A percentile compares a stretch with the other conserved stretches of the same genome.
Evolutionary conservation across 2,888 invertebrate genomes (phyloP).

Genomic region (Morpho deidamia): DNA sequence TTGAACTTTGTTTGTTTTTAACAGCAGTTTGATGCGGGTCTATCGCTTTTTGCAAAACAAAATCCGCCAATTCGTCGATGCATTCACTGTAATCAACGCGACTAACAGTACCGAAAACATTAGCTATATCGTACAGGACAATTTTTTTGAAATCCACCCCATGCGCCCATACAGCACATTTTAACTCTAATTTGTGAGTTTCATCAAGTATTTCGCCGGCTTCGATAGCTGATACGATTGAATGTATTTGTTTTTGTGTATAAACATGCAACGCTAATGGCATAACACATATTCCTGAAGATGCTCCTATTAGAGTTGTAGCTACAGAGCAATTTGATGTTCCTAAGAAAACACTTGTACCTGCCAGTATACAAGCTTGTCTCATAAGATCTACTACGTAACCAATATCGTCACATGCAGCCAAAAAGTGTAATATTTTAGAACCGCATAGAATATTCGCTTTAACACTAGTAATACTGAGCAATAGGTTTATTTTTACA

Average conservation of each 20-base stretch:
- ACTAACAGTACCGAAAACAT: slow-evolving; percentile 55
- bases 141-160: slow-evolving; percentile 61
- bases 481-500: slow-evolving; percentile 55
- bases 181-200: slow-evolving; percentile 38
- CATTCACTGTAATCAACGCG: slow-evolving; percentile 56
- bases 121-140: slow-evolving; percentile 48
- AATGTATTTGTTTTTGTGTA: slow-evolving; percentile 47
- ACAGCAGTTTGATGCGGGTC: slow-evolving; percentile 31
- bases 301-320: slow-evolving; percentile 45
- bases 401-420: slow-evolving; percentile 50
- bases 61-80: slow-evolving; percentile 53
- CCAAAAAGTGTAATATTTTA: slow-evolving; percentile 54
- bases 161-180: slow-evolving; percentile 61
- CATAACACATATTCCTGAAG: slow-evolving; percentile 56
- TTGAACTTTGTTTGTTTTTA: slow-evolving; percentile 45
- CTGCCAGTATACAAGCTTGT: slow-evolving; percentile 50
- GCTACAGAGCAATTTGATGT: slow-evolving; percentile 38
- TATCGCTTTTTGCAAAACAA: slow-evolving; percentile 42
- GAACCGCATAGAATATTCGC: slow-evolving; percentile 44
- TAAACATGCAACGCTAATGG: slow-evolving; percentile 58
- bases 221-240: slow-evolving; percentile 51
- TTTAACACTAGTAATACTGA: slow-evolving; percentile 61
- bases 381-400: slow-evolving; percentile 52
- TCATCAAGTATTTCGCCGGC: slow-evolving; percentile 44
- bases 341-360: slow-evolving; percentile 43